Conservation (phyloP, 2,113 vertebrate species). For the Eolophus roseicapilla region DNA sequence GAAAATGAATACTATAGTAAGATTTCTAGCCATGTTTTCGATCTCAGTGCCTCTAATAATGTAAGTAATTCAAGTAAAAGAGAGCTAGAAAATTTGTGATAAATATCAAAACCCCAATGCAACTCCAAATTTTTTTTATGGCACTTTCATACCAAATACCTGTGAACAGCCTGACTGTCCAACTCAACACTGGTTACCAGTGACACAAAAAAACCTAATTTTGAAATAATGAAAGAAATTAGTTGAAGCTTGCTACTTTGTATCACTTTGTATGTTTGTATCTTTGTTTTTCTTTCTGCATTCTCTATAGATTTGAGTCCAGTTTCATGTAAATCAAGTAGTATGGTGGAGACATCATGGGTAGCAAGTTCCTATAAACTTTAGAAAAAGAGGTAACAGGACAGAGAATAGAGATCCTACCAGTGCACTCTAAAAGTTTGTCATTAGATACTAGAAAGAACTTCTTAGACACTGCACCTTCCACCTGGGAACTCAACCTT, state of each 20-base stretch:
- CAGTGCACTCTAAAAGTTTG: background rate
- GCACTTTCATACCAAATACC: background rate
- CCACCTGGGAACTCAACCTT: background rate
- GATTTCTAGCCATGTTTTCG: background rate
- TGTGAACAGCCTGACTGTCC: background rate
- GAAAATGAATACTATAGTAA: background rate
- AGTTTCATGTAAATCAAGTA: background rate
- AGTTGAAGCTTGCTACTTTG: background rate
- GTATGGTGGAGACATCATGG: background rate
- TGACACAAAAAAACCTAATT: fast-evolving
- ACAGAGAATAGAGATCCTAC: background rate
- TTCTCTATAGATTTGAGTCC: background rate
- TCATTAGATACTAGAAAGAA: background rate
- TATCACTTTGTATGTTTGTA: background rate
- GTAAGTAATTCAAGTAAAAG: background rate
- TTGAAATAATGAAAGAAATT: background rate
- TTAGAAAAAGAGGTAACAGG: background rate
- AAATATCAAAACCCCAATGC: background rate
- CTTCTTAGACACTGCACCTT: background rate
- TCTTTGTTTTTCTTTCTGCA: too few relatives aligned
- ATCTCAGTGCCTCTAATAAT: background rate
- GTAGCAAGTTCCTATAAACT: background rate
- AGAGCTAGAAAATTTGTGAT: background rate
- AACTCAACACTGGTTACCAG: background rate
- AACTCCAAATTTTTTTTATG: background rate